Evolutionary conservation across 64 coral and sea anemone genomes (phyloP).

Genomic region (Montipora foliosa): DNA sequence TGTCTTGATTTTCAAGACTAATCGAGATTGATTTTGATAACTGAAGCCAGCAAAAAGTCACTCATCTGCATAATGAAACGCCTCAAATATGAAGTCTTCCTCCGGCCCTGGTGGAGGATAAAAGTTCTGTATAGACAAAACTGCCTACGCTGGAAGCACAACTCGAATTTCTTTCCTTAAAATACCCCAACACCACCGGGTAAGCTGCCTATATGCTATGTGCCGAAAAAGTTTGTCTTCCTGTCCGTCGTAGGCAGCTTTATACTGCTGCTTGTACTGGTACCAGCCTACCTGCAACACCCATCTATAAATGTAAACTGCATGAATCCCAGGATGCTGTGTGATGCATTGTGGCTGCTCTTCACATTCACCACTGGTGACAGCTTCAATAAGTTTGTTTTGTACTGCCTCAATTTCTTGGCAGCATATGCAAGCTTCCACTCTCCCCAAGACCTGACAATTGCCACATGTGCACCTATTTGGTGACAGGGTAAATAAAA

Average conservation of each 20-base stretch:
- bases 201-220: conserved; percentile 37
- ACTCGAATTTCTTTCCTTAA: conserved; percentile 39
- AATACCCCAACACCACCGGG: conserved; percentile 32
- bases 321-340: conserved; percentile 26
- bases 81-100: conserved; percentile 22
- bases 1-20: not conserved
- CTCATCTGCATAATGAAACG: conserved; percentile 44
- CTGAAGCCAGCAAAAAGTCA: not conserved
- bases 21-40: not conserved
- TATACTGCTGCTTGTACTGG: conserved; percentile 27
- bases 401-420: not conserved
- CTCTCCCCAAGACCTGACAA: not conserved
- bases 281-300: conserved; percentile 27
- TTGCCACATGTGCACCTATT: conserved; percentile 17
- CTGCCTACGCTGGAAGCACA: not conserved
- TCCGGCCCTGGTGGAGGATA: conserved; percentile 11
- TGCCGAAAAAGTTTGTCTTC: not conserved
- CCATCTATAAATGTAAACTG: not conserved
- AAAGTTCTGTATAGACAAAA: conserved; percentile 13
- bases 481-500: too few species aligned
- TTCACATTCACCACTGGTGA: not conserved
- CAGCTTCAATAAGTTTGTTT: not conserved
- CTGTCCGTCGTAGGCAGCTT: not conserved
- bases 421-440: not conserved
- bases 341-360: conserved; percentile 1